A percentile compares a stretch with the other conserved stretches of the same genome.
Evolutionary conservation across 1,140 invertebrate genomes (phyloP).

Genomic region (Drosophila nasuta): DNA sequence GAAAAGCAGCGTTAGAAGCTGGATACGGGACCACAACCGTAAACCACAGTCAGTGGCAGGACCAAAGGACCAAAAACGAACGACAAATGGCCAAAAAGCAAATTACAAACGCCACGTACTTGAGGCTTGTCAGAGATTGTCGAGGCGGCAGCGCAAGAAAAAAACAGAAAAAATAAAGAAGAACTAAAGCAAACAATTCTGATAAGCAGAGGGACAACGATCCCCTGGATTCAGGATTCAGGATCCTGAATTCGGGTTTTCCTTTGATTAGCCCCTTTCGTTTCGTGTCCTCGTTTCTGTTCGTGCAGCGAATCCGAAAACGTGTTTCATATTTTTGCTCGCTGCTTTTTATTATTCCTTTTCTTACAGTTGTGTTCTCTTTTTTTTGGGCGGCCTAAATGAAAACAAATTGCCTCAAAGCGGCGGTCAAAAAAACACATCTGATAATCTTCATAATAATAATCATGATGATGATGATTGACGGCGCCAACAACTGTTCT

Average conservation of each 20-base stretch:
- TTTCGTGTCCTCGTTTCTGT: constrained; percentile 9
- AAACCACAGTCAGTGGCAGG: constrained; percentile 33
- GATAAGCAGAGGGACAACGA: constrained; percentile 23
- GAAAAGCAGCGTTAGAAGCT: not conserved
- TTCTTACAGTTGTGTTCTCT: constrained; percentile 2
- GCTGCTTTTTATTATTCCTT: constrained; percentile 24
- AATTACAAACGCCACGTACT: constrained; percentile 60
- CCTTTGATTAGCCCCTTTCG: constrained; percentile 46
- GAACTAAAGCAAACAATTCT: constrained; percentile 31
- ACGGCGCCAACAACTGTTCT: constrained; percentile 29
- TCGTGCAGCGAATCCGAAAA: constrained; percentile 25
- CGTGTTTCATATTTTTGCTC: constrained; percentile 31
- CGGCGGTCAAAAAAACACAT: constrained; percentile 65
- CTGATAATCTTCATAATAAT: constrained; percentile 24
- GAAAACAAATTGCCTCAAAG: constrained; percentile 65
- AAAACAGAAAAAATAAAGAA: constrained; percentile 21
- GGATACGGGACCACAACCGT: constrained; percentile 21
- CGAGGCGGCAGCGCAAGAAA: constrained; percentile 15
- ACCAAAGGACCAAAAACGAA: not conserved
- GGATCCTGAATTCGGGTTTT: not conserved
- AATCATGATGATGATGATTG: constrained; percentile 68
- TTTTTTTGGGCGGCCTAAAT: constrained; percentile 38
- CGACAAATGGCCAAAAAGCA: constrained; percentile 48
- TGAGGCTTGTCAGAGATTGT: constrained; percentile 44
- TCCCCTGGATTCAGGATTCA: constrained; percentile 6